Evolutionary conservation across 2,888 invertebrate species (phyloP), one percentile per base, ranked within the genome.

Genomic region (Laspeyria flexula): DNA sequence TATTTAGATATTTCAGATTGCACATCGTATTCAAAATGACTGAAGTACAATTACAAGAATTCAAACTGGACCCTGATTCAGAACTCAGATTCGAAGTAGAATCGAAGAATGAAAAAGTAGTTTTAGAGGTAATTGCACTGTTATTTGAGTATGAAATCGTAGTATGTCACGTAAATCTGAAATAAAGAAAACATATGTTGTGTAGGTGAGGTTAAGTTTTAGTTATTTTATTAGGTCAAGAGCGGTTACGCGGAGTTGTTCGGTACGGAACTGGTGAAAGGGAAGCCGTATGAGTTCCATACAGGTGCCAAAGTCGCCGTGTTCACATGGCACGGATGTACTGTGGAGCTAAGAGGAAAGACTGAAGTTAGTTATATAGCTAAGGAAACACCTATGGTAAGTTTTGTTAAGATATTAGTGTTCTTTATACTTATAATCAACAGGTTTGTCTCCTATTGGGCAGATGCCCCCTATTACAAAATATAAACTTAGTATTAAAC

Each of bases 41-140:
- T 21, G 92, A 92, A 78, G 86, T 90, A 30, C 90, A 92, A 65
- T 63, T 90, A 52, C 92, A 92, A 85, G 97, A 98, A 79, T 97
- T 96, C 75, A 96, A 96, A 78, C 90, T 99, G 44, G 98, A 98
- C 54, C 93, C 95, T 0, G 97, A 98, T 78, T 96, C 96, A 9
- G 99, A 99, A 85, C 90, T 99, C n/a, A 95, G 99, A 39, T 98
- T 99, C 85, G 99, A 99, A 94, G 96, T 98, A 0, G 98, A 98
- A 90, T 94, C 95, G 2, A 96, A 96, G 86, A 95, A 95, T 82
- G 96, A 96, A 78, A 97, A 96, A 90, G 96, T 97, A 1, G 94
- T 94, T 49, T 91, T 97, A 51, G 96, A 96, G 93, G 96, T 96
- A 79, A 35, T 42, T 33, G 27, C 27, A 21, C 12, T 3, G 12